Base-by-base conservation (phyloP, 2,113 vertebrate species). In the Labrus mixtus region DNA sequence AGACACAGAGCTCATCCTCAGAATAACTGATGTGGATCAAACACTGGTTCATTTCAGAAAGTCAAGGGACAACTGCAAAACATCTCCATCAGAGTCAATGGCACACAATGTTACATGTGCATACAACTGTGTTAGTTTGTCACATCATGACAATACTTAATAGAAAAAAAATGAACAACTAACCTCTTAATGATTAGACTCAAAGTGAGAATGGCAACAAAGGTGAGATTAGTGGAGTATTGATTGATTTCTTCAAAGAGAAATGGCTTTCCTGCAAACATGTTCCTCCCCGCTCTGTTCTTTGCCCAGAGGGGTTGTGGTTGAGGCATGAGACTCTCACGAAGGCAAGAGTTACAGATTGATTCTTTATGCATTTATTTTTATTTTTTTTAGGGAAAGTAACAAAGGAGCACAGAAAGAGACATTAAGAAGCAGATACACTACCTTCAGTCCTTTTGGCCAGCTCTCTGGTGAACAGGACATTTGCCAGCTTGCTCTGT, bases 401-500 rank as follows among this genome's bases (percentile, higher is more conserved):
- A 72, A 78, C 8, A 73, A 17, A 63, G n/a, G 67, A n/a, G 29
- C 48, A 68, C 37, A 70, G 4, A 64, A 1, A 50, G 41, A 64
- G 2, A 54, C 10, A 50, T 25, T 48, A 62, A 80, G 15, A 66
- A 15, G 39, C 6, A 51, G 10, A 62, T 55, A 68, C 57, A 57
- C 29, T 86, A 94, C 92, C 93, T 61, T 93, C 89, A 1, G 84
- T 91, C 71, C 88, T 90, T 72, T 81, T 89, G 78, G 91, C 89
- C 63, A 95, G 82, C 78, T 92, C 94, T 68, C 90, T 88, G 79
- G 92, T 95, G 36, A 95, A 95, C 39, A 94, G 90, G 56, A 94
- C 36, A 29, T 93, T 95, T 37, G 95, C 90, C 69, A 95, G 90
- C 76, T 95, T 94, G 91, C 93, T 95, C 89, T 95, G 94, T 0